Evolutionary conservation across 2,888 invertebrate species (phyloP).

Genomic region (Platypus cylindrus): DNA sequence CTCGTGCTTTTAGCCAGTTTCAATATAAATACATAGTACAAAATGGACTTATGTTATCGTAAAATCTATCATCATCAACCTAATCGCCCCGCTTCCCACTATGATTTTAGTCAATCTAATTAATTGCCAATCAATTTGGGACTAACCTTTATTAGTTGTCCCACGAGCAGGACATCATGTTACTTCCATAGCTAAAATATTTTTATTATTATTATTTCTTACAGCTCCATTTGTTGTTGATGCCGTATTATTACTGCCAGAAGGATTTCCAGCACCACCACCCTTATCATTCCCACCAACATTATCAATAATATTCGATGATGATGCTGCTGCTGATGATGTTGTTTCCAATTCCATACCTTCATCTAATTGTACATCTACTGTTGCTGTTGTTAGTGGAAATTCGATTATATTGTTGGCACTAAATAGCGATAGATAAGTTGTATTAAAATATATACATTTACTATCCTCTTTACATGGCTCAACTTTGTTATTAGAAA

Average conservation of each 20-base stretch:
- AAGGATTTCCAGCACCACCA: neutral
- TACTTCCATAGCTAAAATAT: constrained; percentile 48
- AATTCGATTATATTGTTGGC: constrained; percentile 35
- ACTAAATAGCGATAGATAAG: no score
- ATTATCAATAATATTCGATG: no score
- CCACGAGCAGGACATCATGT: constrained; percentile 39
- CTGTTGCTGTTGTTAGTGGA: constrained; percentile 31
- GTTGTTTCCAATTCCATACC: constrained; percentile 19
- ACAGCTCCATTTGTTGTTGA: constrained; percentile 12
- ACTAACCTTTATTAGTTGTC: constrained; percentile 17
- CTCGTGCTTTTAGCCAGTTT: no score
- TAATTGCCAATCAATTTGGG: no score
- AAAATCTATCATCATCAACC: no score
- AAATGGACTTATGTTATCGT: no score
- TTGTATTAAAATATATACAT: no score
- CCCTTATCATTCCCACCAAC: constrained; percentile 18
- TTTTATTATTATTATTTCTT: constrained; percentile 28
- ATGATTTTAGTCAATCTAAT: neutral
- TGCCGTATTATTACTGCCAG: no score
- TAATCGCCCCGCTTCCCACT: neutral
- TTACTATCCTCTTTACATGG: no score
- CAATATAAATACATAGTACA: no score
- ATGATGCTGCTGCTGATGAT: constrained; percentile 17
- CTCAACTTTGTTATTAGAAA: no score
- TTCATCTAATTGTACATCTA: constrained; percentile 26